Evolutionary conservation across 2,797 vertebrate species (phyloP).

Genomic region (Cyclopterus lumpus): DNA sequence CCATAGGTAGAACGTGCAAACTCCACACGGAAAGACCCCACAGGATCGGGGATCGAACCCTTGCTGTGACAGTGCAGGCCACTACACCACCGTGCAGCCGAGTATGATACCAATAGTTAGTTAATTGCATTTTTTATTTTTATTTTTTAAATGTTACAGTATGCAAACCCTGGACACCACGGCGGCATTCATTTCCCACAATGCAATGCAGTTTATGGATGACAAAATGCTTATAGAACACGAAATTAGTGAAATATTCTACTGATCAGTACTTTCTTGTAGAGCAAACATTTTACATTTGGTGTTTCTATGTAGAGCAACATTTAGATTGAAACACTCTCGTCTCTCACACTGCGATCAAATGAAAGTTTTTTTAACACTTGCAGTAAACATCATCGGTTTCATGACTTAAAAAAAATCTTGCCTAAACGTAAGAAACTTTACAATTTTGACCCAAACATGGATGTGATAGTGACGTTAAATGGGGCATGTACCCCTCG

Average conservation of each 20-base stretch:
- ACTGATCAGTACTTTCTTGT: not conserved
- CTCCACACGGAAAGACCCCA: too few species aligned
- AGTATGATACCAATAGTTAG: not conserved
- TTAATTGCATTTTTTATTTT: too few species aligned
- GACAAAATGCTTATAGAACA: not conserved
- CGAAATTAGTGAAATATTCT: not conserved
- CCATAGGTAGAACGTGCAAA: too few species aligned
- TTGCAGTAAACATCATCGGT: not conserved
- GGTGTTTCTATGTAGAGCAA: not conserved
- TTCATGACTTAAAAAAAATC: not conserved
- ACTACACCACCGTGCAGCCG: too few species aligned
- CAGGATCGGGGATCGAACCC: too few species aligned
- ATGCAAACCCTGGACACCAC: not conserved
- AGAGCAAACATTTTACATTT: not conserved
- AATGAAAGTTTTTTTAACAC: constrained; percentile 16
- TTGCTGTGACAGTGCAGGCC: too few species aligned
- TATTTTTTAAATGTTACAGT: not conserved
- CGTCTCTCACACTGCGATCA: constrained; percentile 2
- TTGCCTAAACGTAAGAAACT: not conserved
- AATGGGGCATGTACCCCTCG: constrained; percentile 12
- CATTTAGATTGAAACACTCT: not conserved
- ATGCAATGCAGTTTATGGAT: not conserved
- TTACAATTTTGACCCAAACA: constrained; percentile 9
- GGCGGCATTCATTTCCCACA: not conserved
- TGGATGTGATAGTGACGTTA: constrained; percentile 2